These are phyloP conservation scores for Aulostomus chinensis DNA, from an alignment of 2,797 vertebrate species.

Conservation along the genomic window DNA sequence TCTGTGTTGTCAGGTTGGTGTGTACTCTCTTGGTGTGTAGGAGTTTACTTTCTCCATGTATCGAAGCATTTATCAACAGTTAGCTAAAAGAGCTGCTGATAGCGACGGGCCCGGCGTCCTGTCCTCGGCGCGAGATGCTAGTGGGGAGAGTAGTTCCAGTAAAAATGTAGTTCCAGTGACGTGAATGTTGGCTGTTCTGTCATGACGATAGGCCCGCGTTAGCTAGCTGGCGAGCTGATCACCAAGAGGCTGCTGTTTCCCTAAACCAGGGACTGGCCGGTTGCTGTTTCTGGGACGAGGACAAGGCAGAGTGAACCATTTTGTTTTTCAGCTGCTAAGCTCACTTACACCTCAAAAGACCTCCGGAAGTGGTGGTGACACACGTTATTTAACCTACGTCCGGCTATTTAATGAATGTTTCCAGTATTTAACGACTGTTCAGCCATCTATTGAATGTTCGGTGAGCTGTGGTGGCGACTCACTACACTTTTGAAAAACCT, in stretches of 20 bases:
- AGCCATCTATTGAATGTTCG: conserved; percentile 75
- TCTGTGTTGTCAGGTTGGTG: conserved; percentile 85
- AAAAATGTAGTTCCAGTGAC: conserved; percentile 70
- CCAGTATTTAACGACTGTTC: conserved; percentile 68
- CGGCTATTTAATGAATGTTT: conserved; percentile 60
- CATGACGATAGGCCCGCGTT: conserved; percentile 36
- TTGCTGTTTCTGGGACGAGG: conserved; percentile 48
- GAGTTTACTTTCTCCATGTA: conserved; percentile 87
- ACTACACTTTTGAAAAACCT: conserved; percentile 58
- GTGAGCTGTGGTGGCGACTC: conserved; percentile 30
- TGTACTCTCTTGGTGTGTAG: conserved; percentile 87
- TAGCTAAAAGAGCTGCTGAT: conserved; percentile 66
- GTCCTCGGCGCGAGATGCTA: too few relatives aligned
- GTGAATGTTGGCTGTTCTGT: conserved; percentile 69
- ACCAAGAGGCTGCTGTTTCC: conserved; percentile 39
- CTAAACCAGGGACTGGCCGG: conserved; percentile 29
- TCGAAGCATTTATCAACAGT: conserved; percentile 85
- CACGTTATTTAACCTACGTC: conserved; percentile 51
- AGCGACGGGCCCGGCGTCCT: too few relatives aligned
- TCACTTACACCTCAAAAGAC: conserved; percentile 66
- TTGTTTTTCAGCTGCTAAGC: conserved; percentile 69
- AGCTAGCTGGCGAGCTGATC: too few relatives aligned
- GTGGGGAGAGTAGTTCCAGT: conserved; percentile 48
- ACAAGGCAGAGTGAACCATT: conserved; percentile 50
- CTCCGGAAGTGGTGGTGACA: conserved; percentile 59